A percentile compares a stretch with the other conserved stretches of the same genome.
Evolutionary conservation across 2,797 vertebrate genomes (phyloP).

Genomic region (Nannoperca obscura): DNA sequence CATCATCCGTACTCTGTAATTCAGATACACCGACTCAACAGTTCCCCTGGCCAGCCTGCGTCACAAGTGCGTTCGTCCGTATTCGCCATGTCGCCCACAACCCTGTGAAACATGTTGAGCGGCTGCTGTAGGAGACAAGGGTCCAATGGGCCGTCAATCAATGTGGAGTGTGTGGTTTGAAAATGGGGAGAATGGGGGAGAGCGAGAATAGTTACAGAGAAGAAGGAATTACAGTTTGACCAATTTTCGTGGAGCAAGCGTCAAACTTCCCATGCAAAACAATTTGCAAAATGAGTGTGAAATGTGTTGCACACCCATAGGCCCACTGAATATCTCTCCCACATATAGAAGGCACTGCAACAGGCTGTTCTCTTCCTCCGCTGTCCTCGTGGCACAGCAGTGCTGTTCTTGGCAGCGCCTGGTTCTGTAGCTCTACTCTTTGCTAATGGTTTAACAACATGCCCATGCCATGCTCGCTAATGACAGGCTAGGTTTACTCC

Average conservation of each 20-base stretch:
- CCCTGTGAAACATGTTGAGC: constrained; percentile 72
- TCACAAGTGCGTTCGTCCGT: constrained; percentile 79
- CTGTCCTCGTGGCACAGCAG: constrained; percentile 70
- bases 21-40: constrained; percentile 77
- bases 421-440: constrained; percentile 62
- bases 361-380: constrained; percentile 46
- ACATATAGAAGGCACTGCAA: constrained; percentile 30
- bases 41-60: constrained; percentile 82
- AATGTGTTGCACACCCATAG: constrained; percentile 21
- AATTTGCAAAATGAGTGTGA: constrained; percentile 37
- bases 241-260: constrained; percentile 42
- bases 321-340: neutral
- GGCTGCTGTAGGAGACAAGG: constrained; percentile 54
- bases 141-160: constrained; percentile 74
- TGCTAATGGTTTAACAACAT: constrained; percentile 80
- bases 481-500: constrained; percentile 82
- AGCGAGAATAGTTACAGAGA: constrained; percentile 37
- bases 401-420: constrained; percentile 72
- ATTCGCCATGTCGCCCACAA: constrained; percentile 76
- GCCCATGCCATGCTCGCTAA: constrained; percentile 81
- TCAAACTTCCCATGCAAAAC: constrained; percentile 51
- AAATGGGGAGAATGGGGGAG: constrained; percentile 44
- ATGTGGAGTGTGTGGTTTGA: constrained; percentile 68
- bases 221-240: constrained; percentile 53
- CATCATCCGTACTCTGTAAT: constrained; percentile 81